Percentiles rank a stretch among this genome's conserved stretches.
phyloP scores from a whole-genome alignment of 2,113 vertebrate genomes.

The Stegastes partitus region DNA sequence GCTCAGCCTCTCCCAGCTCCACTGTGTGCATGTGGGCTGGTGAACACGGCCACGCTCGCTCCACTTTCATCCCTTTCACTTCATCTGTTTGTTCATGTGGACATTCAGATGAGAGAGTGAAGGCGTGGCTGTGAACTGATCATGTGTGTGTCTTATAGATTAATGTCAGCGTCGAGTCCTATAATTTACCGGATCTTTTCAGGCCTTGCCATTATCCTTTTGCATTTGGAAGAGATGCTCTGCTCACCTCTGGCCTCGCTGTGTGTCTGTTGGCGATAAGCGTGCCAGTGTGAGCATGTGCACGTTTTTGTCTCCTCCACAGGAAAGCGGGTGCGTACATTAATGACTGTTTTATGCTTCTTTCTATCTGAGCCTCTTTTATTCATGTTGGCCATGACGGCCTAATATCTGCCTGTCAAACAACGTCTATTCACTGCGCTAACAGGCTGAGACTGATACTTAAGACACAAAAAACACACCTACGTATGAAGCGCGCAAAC shows the following conservation, averaged over 20 bases:
- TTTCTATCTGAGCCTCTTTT: conserved; percentile 73
- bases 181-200: conserved; percentile 68
- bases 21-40: background rate
- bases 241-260: conserved; percentile 56
- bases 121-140: conserved; percentile 7
- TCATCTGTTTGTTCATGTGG: background rate
- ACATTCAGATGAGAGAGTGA: background rate
- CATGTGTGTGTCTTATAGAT: conserved; percentile 44
- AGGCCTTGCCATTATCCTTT: conserved; percentile 61
- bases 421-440: conserved; percentile 71
- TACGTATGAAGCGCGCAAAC: conserved; percentile 52
- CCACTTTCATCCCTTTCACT: background rate
- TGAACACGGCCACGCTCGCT: background rate
- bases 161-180: conserved; percentile 40
- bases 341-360: conserved; percentile 80
- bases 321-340: conserved; percentile 52
- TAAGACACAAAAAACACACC: conserved; percentile 77
- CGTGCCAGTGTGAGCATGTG: conserved; percentile 29
- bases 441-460: conserved; percentile 75
- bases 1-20: background rate
- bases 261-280: conserved; percentile 35
- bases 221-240: conserved; percentile 49
- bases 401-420: conserved; percentile 83
- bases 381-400: conserved; percentile 76
- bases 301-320: conserved; percentile 71